Conservation (phyloP, 2,113 vertebrate genomes). For the Corythaeola cristata region DNA sequence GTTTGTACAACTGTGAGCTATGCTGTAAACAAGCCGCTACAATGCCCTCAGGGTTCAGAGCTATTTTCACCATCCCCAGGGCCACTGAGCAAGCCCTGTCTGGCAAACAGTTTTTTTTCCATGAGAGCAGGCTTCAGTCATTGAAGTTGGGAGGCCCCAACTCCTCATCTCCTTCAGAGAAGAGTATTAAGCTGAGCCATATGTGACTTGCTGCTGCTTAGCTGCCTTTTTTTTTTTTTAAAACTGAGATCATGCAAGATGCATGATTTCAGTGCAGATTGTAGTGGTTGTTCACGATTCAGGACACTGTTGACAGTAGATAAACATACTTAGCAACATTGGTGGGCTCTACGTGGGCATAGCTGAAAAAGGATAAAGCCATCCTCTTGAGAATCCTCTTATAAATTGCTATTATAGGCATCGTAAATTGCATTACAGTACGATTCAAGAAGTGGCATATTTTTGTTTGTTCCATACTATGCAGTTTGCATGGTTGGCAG, state of each 20-base stretch:
- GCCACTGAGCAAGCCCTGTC: background rate
- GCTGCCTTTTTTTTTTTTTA: background rate
- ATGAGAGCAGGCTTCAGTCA: background rate
- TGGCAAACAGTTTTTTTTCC: conserved; percentile 5
- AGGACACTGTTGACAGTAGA: background rate
- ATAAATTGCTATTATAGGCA: background rate
- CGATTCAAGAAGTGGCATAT: background rate
- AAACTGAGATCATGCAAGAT: background rate
- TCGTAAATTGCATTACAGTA: background rate
- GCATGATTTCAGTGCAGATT: background rate
- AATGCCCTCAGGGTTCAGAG: background rate
- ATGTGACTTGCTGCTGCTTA: background rate
- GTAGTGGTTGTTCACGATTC: background rate
- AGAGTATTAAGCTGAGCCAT: background rate
- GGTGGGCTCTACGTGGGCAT: background rate
- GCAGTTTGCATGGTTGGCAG: background rate
- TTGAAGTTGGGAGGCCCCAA: background rate
- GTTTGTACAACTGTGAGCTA: background rate
- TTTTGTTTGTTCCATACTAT: background rate
- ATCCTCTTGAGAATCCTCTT: background rate
- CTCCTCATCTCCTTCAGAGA: background rate
- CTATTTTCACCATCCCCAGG: background rate
- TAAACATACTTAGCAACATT: background rate
- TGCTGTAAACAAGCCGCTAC: conserved; percentile 30
- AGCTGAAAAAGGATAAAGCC: background rate